Conservation (phyloP, 2,113 vertebrate species). For the Hyperoodon ampullatus region DNA sequence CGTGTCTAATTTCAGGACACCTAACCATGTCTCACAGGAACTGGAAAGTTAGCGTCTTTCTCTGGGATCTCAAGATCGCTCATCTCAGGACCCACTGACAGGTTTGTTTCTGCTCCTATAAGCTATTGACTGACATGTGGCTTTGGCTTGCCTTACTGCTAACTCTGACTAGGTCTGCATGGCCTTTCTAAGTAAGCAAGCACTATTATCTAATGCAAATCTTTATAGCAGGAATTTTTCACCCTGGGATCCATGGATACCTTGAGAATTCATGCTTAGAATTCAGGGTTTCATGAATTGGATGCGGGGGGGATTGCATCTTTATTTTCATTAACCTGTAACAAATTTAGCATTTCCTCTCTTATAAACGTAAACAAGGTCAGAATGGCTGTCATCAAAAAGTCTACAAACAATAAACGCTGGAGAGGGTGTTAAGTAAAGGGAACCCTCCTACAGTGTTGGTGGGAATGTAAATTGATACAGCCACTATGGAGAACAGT, state of each 20-base stretch:
- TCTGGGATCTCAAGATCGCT: background rate
- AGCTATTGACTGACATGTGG: background rate
- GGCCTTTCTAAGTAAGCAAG: background rate
- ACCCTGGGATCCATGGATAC: background rate
- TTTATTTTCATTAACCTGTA: slow-evolving; percentile 7
- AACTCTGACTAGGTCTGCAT: background rate
- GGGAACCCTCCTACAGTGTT: background rate
- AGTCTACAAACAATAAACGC: background rate
- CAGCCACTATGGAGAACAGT: background rate
- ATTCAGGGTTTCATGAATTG: background rate
- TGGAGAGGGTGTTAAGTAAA: background rate
- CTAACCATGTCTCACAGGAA: background rate
- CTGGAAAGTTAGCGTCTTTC: background rate
- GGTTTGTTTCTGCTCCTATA: background rate
- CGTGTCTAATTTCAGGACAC: background rate
- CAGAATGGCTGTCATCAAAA: background rate
- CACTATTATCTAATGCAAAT: background rate
- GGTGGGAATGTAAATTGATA: background rate
- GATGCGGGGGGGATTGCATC: background rate
- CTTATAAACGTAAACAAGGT: background rate
- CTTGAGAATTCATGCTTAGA: background rate
- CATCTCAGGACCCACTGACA: background rate
- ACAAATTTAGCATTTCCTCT: slow-evolving; percentile 16
- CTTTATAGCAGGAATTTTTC: background rate
- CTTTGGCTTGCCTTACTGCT: background rate